These are phyloP conservation scores for Passer domesticus DNA, from an alignment of 2,113 vertebrate genomes.

Conservation along the genomic window DNA sequence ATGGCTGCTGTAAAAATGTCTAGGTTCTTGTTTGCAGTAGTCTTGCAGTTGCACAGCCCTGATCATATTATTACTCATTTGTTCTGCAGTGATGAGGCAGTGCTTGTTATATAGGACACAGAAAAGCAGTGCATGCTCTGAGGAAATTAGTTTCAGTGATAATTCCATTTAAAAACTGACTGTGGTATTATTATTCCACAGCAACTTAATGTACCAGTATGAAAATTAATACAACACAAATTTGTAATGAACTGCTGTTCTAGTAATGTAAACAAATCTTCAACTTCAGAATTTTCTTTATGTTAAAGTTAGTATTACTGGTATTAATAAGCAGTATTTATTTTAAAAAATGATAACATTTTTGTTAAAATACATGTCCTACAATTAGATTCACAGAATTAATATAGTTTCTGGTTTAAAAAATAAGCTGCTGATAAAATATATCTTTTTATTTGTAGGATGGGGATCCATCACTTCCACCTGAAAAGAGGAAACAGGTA, in stretches of 20 bases:
- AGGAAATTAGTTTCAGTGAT: slow-evolving; percentile 31
- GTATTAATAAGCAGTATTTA: not conserved
- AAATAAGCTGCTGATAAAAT: slow-evolving; percentile 28
- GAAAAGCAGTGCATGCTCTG: not conserved
- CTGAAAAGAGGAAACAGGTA: slow-evolving; percentile 97
- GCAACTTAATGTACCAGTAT: slow-evolving; percentile 24
- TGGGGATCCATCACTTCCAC: slow-evolving; percentile 92
- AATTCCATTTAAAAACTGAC: slow-evolving; percentile 50
- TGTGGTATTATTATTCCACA: slow-evolving; percentile 20
- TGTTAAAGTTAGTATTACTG: not conserved
- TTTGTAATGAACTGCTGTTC: slow-evolving; percentile 27
- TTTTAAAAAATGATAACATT: not conserved
- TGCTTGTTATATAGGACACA: slow-evolving; percentile 28
- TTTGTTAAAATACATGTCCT: not conserved
- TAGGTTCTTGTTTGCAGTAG: not conserved
- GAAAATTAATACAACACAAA: slow-evolving; percentile 40
- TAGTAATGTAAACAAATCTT: slow-evolving; percentile 28
- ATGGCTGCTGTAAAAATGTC: not conserved
- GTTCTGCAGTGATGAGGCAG: not conserved
- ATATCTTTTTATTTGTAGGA: slow-evolving; percentile 78
- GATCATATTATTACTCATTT: slow-evolving; percentile 17
- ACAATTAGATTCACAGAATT: not conserved
- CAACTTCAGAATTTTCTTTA: not conserved
- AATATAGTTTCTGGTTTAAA: not conserved
- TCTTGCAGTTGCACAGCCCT: not conserved